phyloP scores from a whole-genome alignment of 2,888 invertebrate genomes.

The Drosophila kuntzei region DNA sequence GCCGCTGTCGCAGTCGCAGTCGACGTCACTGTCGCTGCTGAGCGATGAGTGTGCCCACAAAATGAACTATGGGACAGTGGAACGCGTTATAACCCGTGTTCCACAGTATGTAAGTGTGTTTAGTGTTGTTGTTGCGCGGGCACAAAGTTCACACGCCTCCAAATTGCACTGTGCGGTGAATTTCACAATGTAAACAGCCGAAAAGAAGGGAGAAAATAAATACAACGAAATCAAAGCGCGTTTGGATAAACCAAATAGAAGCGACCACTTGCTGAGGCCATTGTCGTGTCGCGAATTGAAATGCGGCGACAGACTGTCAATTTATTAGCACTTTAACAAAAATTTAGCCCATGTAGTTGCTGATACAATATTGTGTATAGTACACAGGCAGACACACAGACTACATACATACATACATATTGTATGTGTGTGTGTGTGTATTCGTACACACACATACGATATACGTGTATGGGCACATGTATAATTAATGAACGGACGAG shows the following conservation, averaged over 20 bases:
- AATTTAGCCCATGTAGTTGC: slow-evolving; percentile 67
- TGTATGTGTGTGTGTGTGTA: slow-evolving; percentile 40
- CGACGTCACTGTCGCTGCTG: slow-evolving; percentile 12
- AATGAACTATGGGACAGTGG: slow-evolving; percentile 24
- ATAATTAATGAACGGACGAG: slow-evolving; percentile 28
- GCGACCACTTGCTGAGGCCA: slow-evolving; percentile 53
- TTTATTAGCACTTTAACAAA: slow-evolving; percentile 77
- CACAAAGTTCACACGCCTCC: slow-evolving; percentile 31
- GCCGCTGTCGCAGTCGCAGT: slow-evolving; percentile 10
- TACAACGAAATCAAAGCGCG: slow-evolving; percentile 16
- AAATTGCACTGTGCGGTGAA: slow-evolving; percentile 25
- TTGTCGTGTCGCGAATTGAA: slow-evolving; percentile 64
- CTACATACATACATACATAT: slow-evolving; percentile 6
- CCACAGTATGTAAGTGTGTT: neutral
- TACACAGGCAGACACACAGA: slow-evolving; percentile 25
- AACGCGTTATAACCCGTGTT: slow-evolving; percentile 9
- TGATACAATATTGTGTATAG: slow-evolving; percentile 39
- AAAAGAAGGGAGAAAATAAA: slow-evolving; percentile 1
- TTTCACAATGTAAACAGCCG: slow-evolving; percentile 57
- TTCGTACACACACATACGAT: slow-evolving; percentile 8
- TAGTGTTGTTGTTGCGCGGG: slow-evolving; percentile 4
- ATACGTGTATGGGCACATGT: slow-evolving; percentile 24
- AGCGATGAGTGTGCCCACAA: slow-evolving; percentile 24
- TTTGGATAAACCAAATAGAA: slow-evolving; percentile 29
- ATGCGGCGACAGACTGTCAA: slow-evolving; percentile 66